Base-by-base conservation (phyloP, 2,797 vertebrate genomes). In the Myotis daubentonii region DNA sequence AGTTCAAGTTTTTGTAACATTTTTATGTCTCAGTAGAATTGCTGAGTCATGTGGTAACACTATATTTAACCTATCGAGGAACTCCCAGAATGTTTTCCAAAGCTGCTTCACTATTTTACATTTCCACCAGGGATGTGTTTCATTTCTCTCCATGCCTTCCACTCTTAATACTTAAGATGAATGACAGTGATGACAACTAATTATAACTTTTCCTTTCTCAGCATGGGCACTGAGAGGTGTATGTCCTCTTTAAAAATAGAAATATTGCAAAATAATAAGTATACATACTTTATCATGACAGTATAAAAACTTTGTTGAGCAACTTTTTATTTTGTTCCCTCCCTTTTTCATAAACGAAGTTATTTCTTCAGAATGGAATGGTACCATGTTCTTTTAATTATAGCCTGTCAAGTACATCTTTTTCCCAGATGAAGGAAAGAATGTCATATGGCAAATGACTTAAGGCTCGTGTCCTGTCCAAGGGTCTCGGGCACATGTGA, bases 401-500 rank as follows among this genome's bases (percentile, higher is more conserved):
- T 23, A 72, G 86, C 65, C 71, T 85, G 62, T 51, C n/a, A 72
- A 91, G 36, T 72, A 19, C n/a, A 81, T 89, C 47, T 95, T 93
- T 95, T 57, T 93, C 51, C 81, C 89, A 96, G 84, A 74, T 93
- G 81, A 84, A 93, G 65, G 44, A 47, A 49, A 62, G 53, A 94
- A 79, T 95, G 87, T 94, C 60, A 57, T 80, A 62, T 74, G 71
- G 92, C 80, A 93, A 36, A 89, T 92, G 53, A 95, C 76, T 89
- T 62, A 44, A 95, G 53, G 83, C 28, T 68, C 53, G 92, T 44
- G 65, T 66, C 57, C 41, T 85, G 23, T 62, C 75, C 83, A 65
- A 44, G 65, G 30, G 30, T 79, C 57, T 93, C 51, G 87, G 71
- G 47, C 83, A 86, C 22, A 41, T 86, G 22, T 49, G 5, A 93